Evolutionary conservation across 1,140 invertebrate genomes (phyloP).

Genomic region (Drosophila novamexicana): DNA sequence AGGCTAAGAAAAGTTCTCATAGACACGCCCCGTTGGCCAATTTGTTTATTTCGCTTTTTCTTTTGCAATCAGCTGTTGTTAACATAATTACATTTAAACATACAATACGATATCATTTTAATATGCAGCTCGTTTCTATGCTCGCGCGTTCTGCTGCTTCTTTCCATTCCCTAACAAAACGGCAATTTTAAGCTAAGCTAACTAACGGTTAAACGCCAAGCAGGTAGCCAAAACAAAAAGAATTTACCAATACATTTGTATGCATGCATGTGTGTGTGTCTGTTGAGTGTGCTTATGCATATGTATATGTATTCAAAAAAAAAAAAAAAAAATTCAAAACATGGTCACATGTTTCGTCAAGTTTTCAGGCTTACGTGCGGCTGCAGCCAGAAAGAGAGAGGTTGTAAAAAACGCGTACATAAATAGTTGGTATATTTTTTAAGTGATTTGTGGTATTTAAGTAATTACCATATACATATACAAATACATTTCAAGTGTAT

Average conservation of each 20-base stretch:
- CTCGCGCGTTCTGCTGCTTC: conserved; percentile 2
- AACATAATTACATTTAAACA: conserved; percentile 15
- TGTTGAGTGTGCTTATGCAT: conserved; percentile 3
- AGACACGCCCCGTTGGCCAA: conserved; percentile 3
- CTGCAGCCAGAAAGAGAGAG: conserved; percentile 3
- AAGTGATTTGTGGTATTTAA: conserved; percentile 19
- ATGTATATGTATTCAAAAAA: neutral
- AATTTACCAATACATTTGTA: conserved; percentile 13
- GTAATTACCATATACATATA: conserved; percentile 33
- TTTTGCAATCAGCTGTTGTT: neutral
- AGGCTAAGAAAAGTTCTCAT: conserved; percentile 12
- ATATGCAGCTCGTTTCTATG: neutral
- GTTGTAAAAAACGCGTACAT: conserved; percentile 32
- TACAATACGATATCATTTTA: conserved; percentile 23
- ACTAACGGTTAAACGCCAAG: conserved; percentile 49
- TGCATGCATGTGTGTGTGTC: neutral
- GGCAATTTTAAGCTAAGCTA: conserved; percentile 61
- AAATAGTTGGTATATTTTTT: conserved; percentile 29
- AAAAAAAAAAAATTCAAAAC: too few species aligned
- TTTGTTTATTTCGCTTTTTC: conserved; percentile 4
- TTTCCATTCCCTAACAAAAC: conserved; percentile 30
- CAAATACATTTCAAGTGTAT: conserved; percentile 28
- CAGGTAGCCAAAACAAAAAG: conserved; percentile 15
- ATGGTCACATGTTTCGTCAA: neutral
- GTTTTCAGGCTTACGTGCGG: neutral